These are phyloP conservation scores for Sarcophaga caerulescens DNA, from an alignment of 2,888 invertebrate genomes.

Conservation along the genomic window DNA sequence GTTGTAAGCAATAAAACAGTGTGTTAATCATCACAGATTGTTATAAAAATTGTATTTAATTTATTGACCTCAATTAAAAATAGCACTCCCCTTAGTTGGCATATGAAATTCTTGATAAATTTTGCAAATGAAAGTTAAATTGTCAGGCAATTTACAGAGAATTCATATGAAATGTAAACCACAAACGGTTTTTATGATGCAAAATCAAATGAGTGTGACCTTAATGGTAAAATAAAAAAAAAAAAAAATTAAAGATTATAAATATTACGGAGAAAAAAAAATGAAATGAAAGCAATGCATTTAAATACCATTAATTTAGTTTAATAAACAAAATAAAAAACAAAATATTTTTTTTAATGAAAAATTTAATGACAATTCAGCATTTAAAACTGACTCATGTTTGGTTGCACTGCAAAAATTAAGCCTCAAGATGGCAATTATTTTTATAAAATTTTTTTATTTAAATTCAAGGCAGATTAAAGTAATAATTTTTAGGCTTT, in stretches of 20 bases:
- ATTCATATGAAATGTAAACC: constrained; percentile 18
- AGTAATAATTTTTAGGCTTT: background rate
- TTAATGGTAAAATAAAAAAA: background rate
- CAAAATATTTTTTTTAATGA: background rate
- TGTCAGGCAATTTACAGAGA: constrained; percentile 7
- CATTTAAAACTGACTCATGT: background rate
- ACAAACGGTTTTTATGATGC: background rate
- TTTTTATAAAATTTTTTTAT: background rate
- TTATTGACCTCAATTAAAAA: background rate
- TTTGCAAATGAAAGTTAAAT: background rate
- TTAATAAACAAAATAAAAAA: background rate
- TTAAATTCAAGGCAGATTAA: background rate
- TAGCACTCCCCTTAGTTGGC: background rate
- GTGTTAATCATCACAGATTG: too few relatives aligned
- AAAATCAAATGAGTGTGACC: constrained; percentile 16
- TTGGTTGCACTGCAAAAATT: background rate
- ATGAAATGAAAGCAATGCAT: constrained; percentile 16
- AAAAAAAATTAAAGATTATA: constrained; percentile 12
- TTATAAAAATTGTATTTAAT: background rate
- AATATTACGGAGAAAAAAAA: background rate
- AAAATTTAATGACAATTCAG: background rate
- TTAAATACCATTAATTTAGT: too few relatives aligned
- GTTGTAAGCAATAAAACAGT: too few relatives aligned
- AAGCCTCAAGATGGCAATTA: background rate
- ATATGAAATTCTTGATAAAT: background rate